phyloP scores from a whole-genome alignment of 2,113 vertebrate genomes.

The Myocastor coypus region DNA sequence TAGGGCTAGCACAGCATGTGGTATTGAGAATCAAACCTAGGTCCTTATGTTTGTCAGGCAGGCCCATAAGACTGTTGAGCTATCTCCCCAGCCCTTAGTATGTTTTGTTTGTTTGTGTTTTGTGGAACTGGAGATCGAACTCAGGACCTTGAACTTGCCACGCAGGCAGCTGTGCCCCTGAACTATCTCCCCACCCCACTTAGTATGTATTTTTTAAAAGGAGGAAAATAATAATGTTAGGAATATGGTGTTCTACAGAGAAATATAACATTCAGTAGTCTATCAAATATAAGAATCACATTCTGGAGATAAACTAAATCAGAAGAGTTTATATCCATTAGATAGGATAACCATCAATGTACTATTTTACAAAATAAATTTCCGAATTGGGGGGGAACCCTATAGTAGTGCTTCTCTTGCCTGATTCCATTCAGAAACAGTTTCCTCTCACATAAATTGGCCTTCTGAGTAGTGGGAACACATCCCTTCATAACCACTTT shows the following conservation, averaged over 20 bases:
- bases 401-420: background rate
- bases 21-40: too few species aligned
- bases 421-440: background rate
- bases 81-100: too few species aligned
- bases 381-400: background rate
- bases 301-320: constrained; percentile 40
- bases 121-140: too few species aligned
- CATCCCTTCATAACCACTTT: background rate
- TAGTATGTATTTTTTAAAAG: background rate
- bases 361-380: constrained; percentile 14
- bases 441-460: background rate
- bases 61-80: too few species aligned
- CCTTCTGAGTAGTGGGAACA: background rate
- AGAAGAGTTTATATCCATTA: constrained; percentile 37
- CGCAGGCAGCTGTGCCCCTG: too few species aligned
- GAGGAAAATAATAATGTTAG: constrained; percentile 17
- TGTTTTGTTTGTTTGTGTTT: too few species aligned
- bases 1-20: too few species aligned
- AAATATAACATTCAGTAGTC: constrained; percentile 22
- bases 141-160: too few species aligned
- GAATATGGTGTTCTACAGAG: background rate
- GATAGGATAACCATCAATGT: background rate
- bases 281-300: constrained; percentile 29
- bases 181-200: too few species aligned
- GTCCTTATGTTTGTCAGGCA: too few species aligned